These are phyloP conservation scores for Aeoliscus strigatus DNA, from an alignment of 2,797 vertebrate species.

Conservation along the genomic window DNA sequence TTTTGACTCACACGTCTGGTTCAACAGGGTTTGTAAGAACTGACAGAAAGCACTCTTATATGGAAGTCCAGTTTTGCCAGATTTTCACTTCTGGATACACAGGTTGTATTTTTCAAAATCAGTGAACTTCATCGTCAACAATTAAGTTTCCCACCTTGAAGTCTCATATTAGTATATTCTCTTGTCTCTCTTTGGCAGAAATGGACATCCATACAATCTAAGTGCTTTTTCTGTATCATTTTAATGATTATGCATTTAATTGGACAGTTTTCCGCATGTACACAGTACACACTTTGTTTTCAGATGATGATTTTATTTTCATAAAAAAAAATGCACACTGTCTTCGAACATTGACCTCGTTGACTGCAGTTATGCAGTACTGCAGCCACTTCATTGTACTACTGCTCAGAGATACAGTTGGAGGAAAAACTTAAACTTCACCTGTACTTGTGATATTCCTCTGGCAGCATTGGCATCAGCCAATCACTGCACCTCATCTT, in stretches of 20 bases:
- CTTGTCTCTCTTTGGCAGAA: too few species aligned
- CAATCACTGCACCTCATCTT: constrained; percentile 21
- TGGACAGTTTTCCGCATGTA: too few species aligned
- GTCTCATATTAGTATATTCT: too few species aligned
- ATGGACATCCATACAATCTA: too few species aligned
- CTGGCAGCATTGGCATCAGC: constrained; percentile 14
- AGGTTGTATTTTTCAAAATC: neutral
- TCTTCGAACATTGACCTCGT: neutral
- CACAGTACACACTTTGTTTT: too few species aligned
- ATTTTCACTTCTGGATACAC: accelerated
- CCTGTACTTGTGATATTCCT: neutral
- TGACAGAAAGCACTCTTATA: neutral
- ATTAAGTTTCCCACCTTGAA: too few species aligned
- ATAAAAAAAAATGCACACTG: neutral
- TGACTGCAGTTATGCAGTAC: neutral
- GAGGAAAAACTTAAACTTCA: constrained; percentile 12
- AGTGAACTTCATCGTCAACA: too few species aligned
- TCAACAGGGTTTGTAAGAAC: neutral
- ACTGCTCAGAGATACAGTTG: too few species aligned
- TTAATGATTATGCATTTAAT: too few species aligned
- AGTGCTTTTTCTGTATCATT: too few species aligned
- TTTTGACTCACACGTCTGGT: too few species aligned
- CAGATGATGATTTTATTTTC: neutral
- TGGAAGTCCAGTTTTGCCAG: neutral
- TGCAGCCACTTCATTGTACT: too few species aligned